Base-by-base conservation (phyloP, 2,113 vertebrate species). In the Scophthalmus maximus region DNA sequence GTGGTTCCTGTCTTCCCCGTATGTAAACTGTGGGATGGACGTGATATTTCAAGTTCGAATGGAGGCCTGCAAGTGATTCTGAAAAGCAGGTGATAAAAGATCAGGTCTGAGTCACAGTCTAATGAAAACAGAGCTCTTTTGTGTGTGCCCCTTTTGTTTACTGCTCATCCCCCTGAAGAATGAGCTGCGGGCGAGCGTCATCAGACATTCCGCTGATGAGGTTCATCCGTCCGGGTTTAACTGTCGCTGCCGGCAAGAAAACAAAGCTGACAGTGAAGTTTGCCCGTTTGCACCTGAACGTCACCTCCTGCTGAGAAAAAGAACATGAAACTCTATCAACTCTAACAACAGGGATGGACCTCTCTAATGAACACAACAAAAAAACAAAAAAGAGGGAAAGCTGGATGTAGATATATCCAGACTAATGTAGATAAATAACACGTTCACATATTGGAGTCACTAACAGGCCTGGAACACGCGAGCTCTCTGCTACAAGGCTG, bases 101-200 rank as follows among this genome's bases (percentile, higher is more conserved):
- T 29, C 52, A 29, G 52, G 67, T 70, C n/a, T 77, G 59, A 57
- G 34, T 77, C 74, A 77, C 40, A 76, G 66, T 58, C 59, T 77
- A 63, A 70, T 70, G 59, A 8, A 25, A 22, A 22, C 68, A 26
- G 6, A 64, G 17, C 66, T 51, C 29, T 44, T 27, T 22, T 50
- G n/a, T n/a, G n/a, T n/a, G n/a, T 40, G 66, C 74, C 42, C 44
- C 18, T 50, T n/a, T 57, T 77, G 66, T 63, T 69, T 63, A 42
- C 66, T n/a, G 64, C 57, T 76, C 38, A 32, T 75, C 47, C 27
- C n/a, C 44, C 38, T n/a, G 64, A 68, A 8, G 23, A 61, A 68
- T 8, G 64, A 76, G 73, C 40, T 56, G 73, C 14, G 3, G 34
- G 23, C 0, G 30, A 63, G 57, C 11, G 1, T 32, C 65, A 30